These are phyloP conservation scores for Chymomyza amoena DNA, from an alignment of 2,888 invertebrate species.

Conservation along the genomic window DNA sequence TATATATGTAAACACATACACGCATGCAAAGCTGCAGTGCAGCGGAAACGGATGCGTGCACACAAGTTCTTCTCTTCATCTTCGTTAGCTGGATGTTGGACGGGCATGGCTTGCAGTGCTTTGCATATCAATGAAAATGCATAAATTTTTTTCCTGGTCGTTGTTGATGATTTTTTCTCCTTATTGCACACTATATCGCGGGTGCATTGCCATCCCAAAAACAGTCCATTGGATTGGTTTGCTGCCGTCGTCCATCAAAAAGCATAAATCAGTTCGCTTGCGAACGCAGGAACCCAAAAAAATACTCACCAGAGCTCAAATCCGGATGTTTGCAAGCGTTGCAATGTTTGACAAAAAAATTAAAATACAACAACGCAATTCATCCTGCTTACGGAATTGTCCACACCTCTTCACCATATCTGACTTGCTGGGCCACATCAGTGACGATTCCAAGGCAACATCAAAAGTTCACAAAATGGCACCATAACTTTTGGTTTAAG, in stretches of 20 bases:
- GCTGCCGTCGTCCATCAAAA: slow-evolving; percentile 67
- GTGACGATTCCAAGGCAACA: slow-evolving; percentile 69
- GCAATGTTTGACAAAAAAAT: slow-evolving; percentile 54
- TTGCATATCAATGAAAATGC: slow-evolving; percentile 76
- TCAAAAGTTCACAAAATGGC: slow-evolving; percentile 79
- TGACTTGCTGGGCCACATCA: slow-evolving; percentile 15
- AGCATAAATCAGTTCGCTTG: slow-evolving; percentile 76
- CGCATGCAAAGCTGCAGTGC: slow-evolving; percentile 2
- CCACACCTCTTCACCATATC: background rate
- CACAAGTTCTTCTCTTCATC: slow-evolving; percentile 51
- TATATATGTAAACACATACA: slow-evolving; percentile 34
- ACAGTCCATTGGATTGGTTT: slow-evolving; percentile 30
- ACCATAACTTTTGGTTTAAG: slow-evolving; percentile 74
- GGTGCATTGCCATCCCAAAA: slow-evolving; percentile 37
- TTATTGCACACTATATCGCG: slow-evolving; percentile 33
- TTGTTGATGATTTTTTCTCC: slow-evolving; percentile 45
- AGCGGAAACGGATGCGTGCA: slow-evolving; percentile 48
- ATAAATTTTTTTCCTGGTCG: slow-evolving; percentile 63
- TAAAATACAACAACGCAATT: slow-evolving; percentile 28
- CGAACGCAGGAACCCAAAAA: slow-evolving; percentile 40
- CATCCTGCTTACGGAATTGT: background rate
- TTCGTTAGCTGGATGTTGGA: slow-evolving; percentile 28
- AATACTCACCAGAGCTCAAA: slow-evolving; percentile 3
- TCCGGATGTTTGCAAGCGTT: slow-evolving; percentile 48
- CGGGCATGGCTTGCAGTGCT: slow-evolving; percentile 51